A percentile compares a stretch with the other conserved stretches of the same genome.
phyloP scores from a whole-genome alignment of 2,888 invertebrate species.

The Bhutanitis thaidina region DNA sequence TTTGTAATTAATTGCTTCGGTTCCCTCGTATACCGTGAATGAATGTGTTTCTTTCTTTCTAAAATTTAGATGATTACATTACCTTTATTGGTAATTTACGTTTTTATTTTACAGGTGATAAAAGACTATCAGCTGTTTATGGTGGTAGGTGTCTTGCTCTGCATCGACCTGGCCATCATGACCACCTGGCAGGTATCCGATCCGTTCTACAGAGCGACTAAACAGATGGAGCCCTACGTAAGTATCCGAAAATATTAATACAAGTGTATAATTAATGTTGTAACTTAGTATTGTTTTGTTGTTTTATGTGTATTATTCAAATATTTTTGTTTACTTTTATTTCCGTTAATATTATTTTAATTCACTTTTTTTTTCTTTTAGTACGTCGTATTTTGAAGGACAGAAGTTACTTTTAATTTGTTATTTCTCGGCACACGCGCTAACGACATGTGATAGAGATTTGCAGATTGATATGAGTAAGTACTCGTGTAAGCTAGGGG shows the following conservation, averaged over 20 bases:
- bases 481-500: too few relatives aligned
- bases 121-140: slow-evolving; percentile 99
- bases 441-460: too few relatives aligned
- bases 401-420: too few relatives aligned
- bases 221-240: slow-evolving; percentile 93
- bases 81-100: too few relatives aligned
- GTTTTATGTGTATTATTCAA: neutral
- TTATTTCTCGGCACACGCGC: too few relatives aligned
- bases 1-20: too few relatives aligned
- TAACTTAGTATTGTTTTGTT: too few relatives aligned
- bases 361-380: neutral
- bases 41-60: too few relatives aligned
- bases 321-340: neutral
- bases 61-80: too few relatives aligned
- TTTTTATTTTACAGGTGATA: slow-evolving; percentile 84
- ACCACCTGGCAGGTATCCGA: slow-evolving; percentile 98
- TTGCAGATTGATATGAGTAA: too few relatives aligned
- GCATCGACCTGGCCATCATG: slow-evolving; percentile 96
- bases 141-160: slow-evolving; percentile 95
- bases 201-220: slow-evolving; percentile 95
- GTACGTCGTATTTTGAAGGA: neutral
- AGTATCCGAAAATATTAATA: slow-evolving; percentile 50
- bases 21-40: too few relatives aligned
- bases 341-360: neutral
- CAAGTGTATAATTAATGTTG: too few relatives aligned